A percentile compares a stretch with the other conserved stretches of the same genome.
phyloP scores from a whole-genome alignment of 1,140 invertebrate genomes.

The Eciton burchellii region DNA sequence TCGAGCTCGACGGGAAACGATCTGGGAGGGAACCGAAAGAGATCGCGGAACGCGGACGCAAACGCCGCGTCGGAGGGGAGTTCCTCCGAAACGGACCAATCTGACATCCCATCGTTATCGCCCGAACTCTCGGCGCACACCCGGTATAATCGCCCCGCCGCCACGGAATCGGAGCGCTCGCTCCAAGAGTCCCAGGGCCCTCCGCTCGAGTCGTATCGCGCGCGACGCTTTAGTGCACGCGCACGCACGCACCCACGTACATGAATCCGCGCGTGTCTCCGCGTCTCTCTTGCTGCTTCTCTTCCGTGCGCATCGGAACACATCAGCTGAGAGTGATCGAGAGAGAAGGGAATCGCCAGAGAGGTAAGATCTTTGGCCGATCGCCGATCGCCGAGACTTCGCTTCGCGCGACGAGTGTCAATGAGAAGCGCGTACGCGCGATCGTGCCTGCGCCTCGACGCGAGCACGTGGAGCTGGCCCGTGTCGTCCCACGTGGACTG shows the following conservation, averaged over 20 bases:
- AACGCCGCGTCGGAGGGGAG: not conserved
- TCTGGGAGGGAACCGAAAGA: constrained; percentile 2
- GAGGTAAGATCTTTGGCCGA: constrained; percentile 56
- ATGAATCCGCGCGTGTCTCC: constrained; percentile 45
- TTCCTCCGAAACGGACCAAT: constrained; percentile 61
- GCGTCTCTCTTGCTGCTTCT: not conserved
- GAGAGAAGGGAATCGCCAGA: no score
- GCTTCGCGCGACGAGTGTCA: not conserved
- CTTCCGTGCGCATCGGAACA: constrained; percentile 12
- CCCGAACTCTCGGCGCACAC: constrained; percentile 38
- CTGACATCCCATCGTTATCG: constrained; percentile 71
- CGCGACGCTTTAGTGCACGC: constrained; percentile 64
- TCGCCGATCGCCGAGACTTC: not conserved
- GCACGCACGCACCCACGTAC: constrained; percentile 48
- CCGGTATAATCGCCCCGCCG: constrained; percentile 44
- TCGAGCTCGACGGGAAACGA: no score
- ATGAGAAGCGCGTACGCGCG: no score
- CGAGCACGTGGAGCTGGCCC: constrained; percentile 1
- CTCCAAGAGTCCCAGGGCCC: constrained; percentile 3
- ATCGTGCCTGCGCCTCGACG: not conserved
- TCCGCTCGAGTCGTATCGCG: constrained; percentile 48
- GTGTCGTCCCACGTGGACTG: not conserved
- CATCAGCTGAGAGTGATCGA: constrained; percentile 62
- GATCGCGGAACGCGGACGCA: not conserved
- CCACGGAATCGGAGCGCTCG: constrained; percentile 7